Evolutionary conservation across 1,140 invertebrate genomes (phyloP).

Genomic region (Hermatobates lingyangjiaoensis): DNA sequence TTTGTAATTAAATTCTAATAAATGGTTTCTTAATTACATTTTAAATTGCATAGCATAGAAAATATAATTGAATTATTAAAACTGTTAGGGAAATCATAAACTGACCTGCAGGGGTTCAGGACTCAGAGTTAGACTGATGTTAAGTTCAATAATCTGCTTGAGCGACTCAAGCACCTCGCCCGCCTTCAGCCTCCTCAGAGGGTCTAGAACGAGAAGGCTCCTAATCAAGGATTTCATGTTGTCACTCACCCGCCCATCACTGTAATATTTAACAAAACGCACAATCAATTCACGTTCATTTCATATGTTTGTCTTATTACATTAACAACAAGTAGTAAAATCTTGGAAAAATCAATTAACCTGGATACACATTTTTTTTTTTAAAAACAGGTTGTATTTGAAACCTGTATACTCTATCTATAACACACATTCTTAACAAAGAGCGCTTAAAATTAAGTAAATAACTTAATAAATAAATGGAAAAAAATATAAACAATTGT

Average conservation of each 20-base stretch:
- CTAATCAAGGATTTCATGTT: slow-evolving; percentile 33
- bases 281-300: too few species aligned
- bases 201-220: slow-evolving; percentile 35
- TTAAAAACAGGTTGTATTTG: too few species aligned
- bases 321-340: too few species aligned
- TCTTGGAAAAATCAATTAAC: too few species aligned
- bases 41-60: neutral
- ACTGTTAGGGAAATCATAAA: neutral
- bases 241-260: slow-evolving; percentile 36
- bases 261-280: too few species aligned
- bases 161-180: slow-evolving; percentile 34
- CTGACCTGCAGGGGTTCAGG: slow-evolving; percentile 11
- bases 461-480: too few species aligned
- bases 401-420: too few species aligned
- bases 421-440: too few species aligned
- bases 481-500: too few species aligned
- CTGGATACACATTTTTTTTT: too few species aligned
- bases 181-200: slow-evolving; percentile 34
- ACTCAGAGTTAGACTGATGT: slow-evolving; percentile 12
- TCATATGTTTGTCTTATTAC: too few species aligned
- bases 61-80: neutral
- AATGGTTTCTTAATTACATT: neutral
- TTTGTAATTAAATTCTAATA: neutral
- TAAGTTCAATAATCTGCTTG: slow-evolving; percentile 16
- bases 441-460: too few species aligned